Evolutionary conservation across 2,113 vertebrate genomes (phyloP).

Genomic region (Myiozetetes cayanensis): DNA sequence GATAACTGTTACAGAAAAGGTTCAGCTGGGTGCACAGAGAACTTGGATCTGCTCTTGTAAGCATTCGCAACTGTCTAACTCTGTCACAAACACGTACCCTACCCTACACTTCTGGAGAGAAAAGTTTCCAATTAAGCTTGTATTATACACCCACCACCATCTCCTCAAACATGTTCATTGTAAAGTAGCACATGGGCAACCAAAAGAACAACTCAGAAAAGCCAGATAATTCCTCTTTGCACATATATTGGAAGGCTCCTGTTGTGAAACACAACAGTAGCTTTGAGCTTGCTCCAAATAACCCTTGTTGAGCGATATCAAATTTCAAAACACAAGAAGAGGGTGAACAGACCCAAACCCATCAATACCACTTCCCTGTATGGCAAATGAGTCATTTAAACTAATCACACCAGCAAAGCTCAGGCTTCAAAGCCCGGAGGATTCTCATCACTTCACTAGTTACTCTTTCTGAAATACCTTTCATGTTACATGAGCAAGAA

Average conservation of each 20-base stretch:
- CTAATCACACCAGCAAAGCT: not conserved
- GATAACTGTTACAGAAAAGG: not conserved
- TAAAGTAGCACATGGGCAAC: not conserved
- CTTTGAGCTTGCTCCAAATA: not conserved
- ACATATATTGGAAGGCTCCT: not conserved
- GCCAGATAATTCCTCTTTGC: not conserved
- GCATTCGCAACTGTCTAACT: not conserved
- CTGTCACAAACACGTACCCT: not conserved
- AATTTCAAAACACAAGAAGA: not conserved
- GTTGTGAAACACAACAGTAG: not conserved
- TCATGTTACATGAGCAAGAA: conserved; percentile 7
- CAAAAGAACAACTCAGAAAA: conserved; percentile 4
- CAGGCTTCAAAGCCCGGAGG: conserved; percentile 4
- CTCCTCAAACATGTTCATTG: not conserved
- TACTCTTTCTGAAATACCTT: conserved; percentile 31
- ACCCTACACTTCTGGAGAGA: not conserved
- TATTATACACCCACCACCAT: not conserved
- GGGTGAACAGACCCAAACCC: not conserved
- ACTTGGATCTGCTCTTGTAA: not conserved
- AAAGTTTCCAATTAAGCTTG: not conserved
- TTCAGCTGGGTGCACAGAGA: not conserved
- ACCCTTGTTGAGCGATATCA: not conserved
- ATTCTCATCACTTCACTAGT: conserved; percentile 11
- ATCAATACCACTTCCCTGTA: not conserved
- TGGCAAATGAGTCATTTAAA: not conserved